A percentile compares a stretch with the other conserved stretches of the same genome.
These are phyloP conservation scores for Struthidea cinerea DNA, from an alignment of 2,113 vertebrate species.

Conservation along the genomic window DNA sequence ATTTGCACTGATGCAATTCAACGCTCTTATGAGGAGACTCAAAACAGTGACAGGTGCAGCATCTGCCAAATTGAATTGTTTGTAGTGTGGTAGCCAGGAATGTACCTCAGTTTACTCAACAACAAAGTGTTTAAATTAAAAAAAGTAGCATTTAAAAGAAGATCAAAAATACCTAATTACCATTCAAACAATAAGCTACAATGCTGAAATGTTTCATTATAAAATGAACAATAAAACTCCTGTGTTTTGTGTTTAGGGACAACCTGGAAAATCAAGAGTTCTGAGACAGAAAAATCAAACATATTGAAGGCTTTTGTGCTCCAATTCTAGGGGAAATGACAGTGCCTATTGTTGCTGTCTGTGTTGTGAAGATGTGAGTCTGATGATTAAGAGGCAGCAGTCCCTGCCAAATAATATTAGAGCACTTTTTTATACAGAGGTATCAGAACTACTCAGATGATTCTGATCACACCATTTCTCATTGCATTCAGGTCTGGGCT, in stretches of 20 bases:
- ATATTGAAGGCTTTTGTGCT: neutral
- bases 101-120: constrained; percentile 27
- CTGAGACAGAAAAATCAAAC: constrained; percentile 1
- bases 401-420: neutral
- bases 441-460: neutral
- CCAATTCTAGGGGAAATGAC: neutral
- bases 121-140: neutral
- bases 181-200: constrained; percentile 7
- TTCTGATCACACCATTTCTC: neutral
- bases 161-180: constrained; percentile 28
- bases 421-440: neutral
- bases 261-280: neutral
- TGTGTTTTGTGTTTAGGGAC: neutral
- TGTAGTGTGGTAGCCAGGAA: constrained; percentile 26
- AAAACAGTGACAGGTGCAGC: constrained; percentile 1
- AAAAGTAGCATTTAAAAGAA: neutral
- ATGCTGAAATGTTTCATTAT: neutral
- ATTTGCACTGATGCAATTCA: neutral
- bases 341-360: neutral
- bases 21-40: neutral
- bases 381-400: neutral
- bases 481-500: neutral
- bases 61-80: constrained; percentile 40
- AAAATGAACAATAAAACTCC: neutral
- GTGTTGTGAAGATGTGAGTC: neutral